Evolutionary conservation across 2,888 invertebrate genomes (phyloP).

Genomic region (Chouioia cunea): DNA sequence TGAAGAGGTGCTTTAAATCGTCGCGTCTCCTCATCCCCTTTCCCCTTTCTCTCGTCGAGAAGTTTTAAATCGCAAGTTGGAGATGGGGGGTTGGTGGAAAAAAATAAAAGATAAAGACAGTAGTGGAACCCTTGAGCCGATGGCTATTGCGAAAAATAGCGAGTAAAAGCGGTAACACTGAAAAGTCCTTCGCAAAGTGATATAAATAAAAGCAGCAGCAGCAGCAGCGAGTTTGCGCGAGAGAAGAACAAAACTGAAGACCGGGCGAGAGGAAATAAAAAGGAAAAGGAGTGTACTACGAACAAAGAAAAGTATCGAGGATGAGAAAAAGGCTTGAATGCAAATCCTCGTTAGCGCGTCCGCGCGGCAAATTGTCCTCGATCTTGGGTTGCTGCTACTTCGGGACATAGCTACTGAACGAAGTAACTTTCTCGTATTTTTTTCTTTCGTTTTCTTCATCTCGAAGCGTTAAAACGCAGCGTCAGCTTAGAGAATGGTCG

Average conservation of each 20-base stretch:
- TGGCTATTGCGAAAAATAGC: slow-evolving; percentile 31
- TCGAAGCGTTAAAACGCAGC: too few species aligned
- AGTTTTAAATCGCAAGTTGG: slow-evolving; percentile 45
- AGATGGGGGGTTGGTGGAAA: background rate
- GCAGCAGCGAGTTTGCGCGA: background rate
- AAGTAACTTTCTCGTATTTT: too few species aligned
- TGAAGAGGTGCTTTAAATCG: slow-evolving; percentile 46
- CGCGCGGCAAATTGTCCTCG: slow-evolving; percentile 40
- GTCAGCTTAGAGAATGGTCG: too few species aligned
- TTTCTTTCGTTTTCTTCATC: too few species aligned
- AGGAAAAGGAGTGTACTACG: slow-evolving; percentile 27
- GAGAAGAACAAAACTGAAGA: too few species aligned
- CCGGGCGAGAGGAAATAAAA: slow-evolving; percentile 10
- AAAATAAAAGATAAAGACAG: slow-evolving; percentile 42
- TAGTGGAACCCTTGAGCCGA: background rate
- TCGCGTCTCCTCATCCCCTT: slow-evolving; percentile 14
- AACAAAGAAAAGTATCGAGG: slow-evolving; percentile 5
- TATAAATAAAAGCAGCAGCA: slow-evolving; percentile 41
- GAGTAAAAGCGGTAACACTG: slow-evolving; percentile 30
- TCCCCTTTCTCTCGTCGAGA: slow-evolving; percentile 4
- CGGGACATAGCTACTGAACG: too few species aligned
- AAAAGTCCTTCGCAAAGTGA: slow-evolving; percentile 34
- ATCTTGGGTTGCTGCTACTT: background rate
- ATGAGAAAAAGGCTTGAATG: slow-evolving; percentile 17
- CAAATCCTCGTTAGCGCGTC: slow-evolving; percentile 46